Percentiles rank a stretch among this genome's conserved stretches.
phyloP scores from a whole-genome alignment of 2,888 invertebrate genomes.

The Cheilosia scutellata region DNA sequence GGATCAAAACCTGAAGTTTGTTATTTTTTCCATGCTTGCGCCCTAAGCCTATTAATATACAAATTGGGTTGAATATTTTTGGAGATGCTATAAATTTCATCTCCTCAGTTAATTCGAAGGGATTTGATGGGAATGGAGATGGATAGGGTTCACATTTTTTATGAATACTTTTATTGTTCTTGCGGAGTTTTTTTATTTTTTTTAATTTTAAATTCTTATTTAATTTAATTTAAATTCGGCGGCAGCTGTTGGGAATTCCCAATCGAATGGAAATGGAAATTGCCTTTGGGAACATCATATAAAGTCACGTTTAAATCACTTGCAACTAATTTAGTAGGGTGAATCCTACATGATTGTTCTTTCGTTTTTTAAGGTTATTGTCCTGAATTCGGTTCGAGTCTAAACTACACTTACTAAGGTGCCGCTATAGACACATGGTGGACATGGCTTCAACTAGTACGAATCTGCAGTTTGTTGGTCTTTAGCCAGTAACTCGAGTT shows the following conservation, averaged over 20 bases:
- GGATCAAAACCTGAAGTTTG: constrained; percentile 66
- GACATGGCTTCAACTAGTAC: too few species aligned
- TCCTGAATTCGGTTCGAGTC: too few species aligned
- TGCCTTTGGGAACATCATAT: too few species aligned
- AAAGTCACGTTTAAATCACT: too few species aligned
- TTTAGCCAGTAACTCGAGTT: too few species aligned
- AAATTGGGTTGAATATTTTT: constrained; percentile 64
- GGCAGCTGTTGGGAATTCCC: constrained; percentile 22
- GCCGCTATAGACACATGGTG: too few species aligned
- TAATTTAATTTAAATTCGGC: constrained; percentile 44
- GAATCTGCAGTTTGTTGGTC: too few species aligned
- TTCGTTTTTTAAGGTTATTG: too few species aligned
- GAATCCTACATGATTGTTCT: too few species aligned
- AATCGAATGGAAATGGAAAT: neutral
- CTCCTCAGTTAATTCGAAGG: constrained; percentile 65
- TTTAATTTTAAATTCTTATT: constrained; percentile 5
- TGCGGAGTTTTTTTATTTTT: constrained; percentile 25
- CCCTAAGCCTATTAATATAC: constrained; percentile 64
- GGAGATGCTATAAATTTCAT: constrained; percentile 62
- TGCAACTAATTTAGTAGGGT: too few species aligned
- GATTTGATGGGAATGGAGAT: constrained; percentile 5
- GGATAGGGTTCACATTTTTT: neutral
- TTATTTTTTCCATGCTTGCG: constrained; percentile 17
- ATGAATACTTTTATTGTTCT: constrained; percentile 24
- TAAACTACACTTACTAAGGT: too few species aligned